phyloP scores from a whole-genome alignment of 2,797 vertebrate genomes.

The Acipenser oxyrinchus region DNA sequence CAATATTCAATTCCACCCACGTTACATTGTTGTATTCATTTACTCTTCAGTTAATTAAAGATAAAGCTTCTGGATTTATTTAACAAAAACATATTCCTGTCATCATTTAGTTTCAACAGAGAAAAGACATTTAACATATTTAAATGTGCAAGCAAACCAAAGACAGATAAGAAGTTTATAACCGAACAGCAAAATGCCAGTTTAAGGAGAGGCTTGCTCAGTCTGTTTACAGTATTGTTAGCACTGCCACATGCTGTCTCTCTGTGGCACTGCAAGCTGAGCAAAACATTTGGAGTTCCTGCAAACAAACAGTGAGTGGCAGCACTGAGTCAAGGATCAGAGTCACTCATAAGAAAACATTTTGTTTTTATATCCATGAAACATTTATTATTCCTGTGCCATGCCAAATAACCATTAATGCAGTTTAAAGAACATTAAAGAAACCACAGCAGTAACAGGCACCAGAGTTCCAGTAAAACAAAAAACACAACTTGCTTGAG shows the following conservation, averaged over 20 bases:
- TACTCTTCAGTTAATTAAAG: too few species aligned
- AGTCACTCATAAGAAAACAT: constrained; percentile 22
- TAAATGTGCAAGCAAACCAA: not conserved
- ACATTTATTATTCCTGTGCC: constrained; percentile 58
- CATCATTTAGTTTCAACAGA: too few species aligned
- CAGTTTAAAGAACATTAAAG: constrained; percentile 49
- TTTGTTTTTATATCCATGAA: constrained; percentile 61
- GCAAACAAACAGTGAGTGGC: constrained; percentile 61
- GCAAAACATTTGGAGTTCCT: constrained; percentile 25
- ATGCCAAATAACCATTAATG: constrained; percentile 46
- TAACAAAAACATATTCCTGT: too few species aligned
- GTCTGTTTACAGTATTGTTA: not conserved
- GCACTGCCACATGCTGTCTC: constrained; percentile 58
- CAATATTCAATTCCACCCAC: too few species aligned
- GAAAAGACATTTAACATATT: not conserved
- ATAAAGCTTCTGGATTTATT: too few species aligned
- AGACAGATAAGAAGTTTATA: too few species aligned
- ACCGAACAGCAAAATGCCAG: too few species aligned
- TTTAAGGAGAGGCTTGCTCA: too few species aligned
- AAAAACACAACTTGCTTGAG: constrained; percentile 46
- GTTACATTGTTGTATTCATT: too few species aligned
- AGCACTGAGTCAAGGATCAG: constrained; percentile 65
- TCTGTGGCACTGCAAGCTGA: constrained; percentile 36
- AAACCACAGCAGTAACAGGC: constrained; percentile 31
- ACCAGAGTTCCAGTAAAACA: constrained; percentile 32